Evolutionary conservation across 2,888 invertebrate genomes (phyloP), one percentile per base, ranked within the genome.

Genomic region (Lasioglossum morio): DNA sequence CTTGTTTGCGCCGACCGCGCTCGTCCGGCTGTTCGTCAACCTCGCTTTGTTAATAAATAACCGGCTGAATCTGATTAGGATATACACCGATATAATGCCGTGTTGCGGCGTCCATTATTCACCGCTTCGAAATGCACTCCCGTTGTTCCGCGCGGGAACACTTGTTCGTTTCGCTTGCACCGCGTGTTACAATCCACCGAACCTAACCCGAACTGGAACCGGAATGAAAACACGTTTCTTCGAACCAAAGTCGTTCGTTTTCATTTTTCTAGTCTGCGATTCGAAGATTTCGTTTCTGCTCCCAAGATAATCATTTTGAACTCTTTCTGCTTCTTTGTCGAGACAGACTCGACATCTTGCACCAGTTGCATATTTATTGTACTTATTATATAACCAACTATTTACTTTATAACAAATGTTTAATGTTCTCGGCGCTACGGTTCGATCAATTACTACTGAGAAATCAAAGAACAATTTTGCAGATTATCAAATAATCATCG

Each of bases 31-130:
- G 53, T 63, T 30, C n/a, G n/a, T n/a, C 46, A 57, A 60, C 63
- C 60, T 81, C 37, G 77, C 4, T 30, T 77, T 27, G 63, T 72
- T 63, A 69, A 69, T 69, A 53, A 53, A 77, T 37, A 66, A 79
- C 46, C 4, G 23, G 30, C n/a, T 3, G 43, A 43, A 46, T 46
- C 23, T 48, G 37, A 66, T 72, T 78, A 66, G 48, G 40, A 23
- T 63, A 37, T 16, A 27, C 37, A 23, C 12, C 43, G 30, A 77
- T 63, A 40, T 72, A 34, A 78, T 69, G 72, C 19, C 27, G 19
- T 34, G 34, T 53, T n/a, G 70, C 48, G 53, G 40, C 23, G 78
- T 53, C 57, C 34, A 43, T 77, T 81, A 37, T 43, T 46, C 57
- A 70, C 19, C 7, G n/a, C 34, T 57, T 40, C 37, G n/a, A 78